Percentiles rank a stretch among this genome's conserved stretches.
Conservation (phyloP, 1,140 invertebrate genomes). For the Globodera ellingtonae region DNA sequence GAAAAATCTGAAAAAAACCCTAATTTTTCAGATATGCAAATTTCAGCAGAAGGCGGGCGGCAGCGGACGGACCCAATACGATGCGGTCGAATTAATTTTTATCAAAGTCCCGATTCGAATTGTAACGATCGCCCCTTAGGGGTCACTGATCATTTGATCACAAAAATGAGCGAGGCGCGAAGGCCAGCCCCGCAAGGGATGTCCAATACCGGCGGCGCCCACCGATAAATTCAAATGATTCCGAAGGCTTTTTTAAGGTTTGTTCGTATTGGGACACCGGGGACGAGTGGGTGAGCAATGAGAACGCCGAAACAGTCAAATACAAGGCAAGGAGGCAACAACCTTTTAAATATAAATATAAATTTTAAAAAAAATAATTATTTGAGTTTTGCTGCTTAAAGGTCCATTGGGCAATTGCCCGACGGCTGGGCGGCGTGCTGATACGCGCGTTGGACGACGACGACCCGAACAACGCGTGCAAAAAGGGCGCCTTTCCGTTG, state of each 20-base stretch:
- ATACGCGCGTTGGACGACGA: conserved; percentile 15
- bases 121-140: too few species aligned
- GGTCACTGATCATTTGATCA: too few species aligned
- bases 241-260: neutral
- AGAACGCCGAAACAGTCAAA: conserved; percentile 19
- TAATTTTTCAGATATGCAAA: conserved; percentile 11
- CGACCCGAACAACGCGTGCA: conserved; percentile 22
- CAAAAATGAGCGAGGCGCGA: too few species aligned
- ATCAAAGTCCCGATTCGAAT: neutral
- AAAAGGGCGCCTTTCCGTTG: conserved; percentile 10
- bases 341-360: neutral
- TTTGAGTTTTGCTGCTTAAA: neutral
- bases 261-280: conserved; percentile 16
- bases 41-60: conserved; percentile 10
- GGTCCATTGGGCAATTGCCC: conserved; percentile 23
- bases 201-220: too few species aligned
- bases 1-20: too few species aligned
- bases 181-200: too few species aligned
- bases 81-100: neutral
- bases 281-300: conserved; percentile 28
- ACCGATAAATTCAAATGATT: too few species aligned
- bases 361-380: neutral
- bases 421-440: conserved; percentile 17
- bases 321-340: conserved; percentile 5
- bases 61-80: conserved; percentile 1